Percentiles rank a stretch among this genome's conserved stretches.
phyloP scores from a whole-genome alignment of 2,888 invertebrate species.

The Amphipyra tragopoginis region DNA sequence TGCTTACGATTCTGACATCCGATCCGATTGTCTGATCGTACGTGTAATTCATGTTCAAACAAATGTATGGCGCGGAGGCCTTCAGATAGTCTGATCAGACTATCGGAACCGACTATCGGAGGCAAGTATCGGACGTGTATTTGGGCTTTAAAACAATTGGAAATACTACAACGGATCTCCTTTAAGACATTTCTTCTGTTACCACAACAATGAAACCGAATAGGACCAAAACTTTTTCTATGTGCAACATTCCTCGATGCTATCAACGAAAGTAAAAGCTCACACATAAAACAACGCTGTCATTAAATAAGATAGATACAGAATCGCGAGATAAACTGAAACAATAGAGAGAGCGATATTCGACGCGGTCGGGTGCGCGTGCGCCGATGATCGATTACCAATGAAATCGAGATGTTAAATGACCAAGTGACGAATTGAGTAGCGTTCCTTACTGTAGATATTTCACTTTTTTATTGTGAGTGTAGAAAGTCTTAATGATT shows the following conservation, averaged over 20 bases:
- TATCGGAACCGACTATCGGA: no score
- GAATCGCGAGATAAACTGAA: conserved; percentile 73
- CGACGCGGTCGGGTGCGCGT: conserved; percentile 60
- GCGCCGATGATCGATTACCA: conserved; percentile 76
- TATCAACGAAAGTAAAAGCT: conserved; percentile 74
- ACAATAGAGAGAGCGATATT: conserved; percentile 82
- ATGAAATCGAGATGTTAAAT: conserved; percentile 72
- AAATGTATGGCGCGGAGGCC: no score
- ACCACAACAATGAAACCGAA: conserved; percentile 2
- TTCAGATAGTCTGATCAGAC: no score
- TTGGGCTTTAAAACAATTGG: no score
- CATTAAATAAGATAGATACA: conserved; percentile 68
- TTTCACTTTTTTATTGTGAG: conserved; percentile 23
- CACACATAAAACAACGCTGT: conserved; percentile 63
- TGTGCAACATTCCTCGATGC: conserved; percentile 22
- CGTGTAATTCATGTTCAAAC: no score
- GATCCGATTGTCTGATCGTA: no score
- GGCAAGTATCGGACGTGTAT: no score
- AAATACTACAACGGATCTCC: no score
- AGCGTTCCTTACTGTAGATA: conserved; percentile 29
- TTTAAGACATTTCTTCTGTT: no score
- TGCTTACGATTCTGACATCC: no score
- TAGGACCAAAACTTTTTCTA: conserved; percentile 6
- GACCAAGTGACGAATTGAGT: conserved; percentile 60
- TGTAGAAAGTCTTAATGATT: conserved; percentile 6